Evolutionary conservation across 2,888 invertebrate species (phyloP).

Genomic region (Epistrophella euchroma): DNA sequence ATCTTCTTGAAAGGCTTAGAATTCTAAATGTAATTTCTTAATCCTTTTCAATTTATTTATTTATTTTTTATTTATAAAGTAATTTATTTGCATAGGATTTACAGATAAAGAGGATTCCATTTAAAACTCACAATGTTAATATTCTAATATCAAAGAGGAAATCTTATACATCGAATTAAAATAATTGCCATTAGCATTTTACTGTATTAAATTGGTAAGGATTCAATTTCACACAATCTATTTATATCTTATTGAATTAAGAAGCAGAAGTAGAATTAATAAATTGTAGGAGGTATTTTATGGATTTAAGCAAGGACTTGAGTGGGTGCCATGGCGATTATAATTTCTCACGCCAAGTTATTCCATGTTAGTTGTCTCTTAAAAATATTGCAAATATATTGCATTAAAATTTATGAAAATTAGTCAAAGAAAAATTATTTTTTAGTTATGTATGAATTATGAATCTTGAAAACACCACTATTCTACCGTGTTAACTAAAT

Average conservation of each 20-base stretch:
- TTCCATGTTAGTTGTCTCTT: too few relatives aligned
- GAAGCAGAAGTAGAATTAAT: neutral
- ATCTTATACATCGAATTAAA: slow-evolving; percentile 28
- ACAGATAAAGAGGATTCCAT: neutral
- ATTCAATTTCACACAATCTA: slow-evolving; percentile 32
- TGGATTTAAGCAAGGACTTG: neutral
- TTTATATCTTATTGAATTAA: neutral
- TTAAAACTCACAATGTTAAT: neutral
- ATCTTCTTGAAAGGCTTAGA: neutral
- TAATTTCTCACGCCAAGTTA: neutral
- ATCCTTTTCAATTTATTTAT: neutral
- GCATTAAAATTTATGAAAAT: too few relatives aligned
- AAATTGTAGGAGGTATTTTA: neutral
- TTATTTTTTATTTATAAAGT: neutral
- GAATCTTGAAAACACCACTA: too few relatives aligned
- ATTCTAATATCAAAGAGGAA: neutral
- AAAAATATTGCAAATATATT: too few relatives aligned
- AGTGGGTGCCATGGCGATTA: neutral
- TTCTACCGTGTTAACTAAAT: too few relatives aligned
- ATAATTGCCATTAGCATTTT: slow-evolving; percentile 24
- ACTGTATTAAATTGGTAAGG: slow-evolving; percentile 8
- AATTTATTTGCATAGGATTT: neutral
- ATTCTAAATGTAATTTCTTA: neutral
- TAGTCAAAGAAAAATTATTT: too few relatives aligned
- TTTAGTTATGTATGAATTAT: too few relatives aligned